Percentiles rank a stretch among this genome's conserved stretches.
These are phyloP conservation scores for Leptothorax acervorum DNA, from an alignment of 2,888 invertebrate species.

Conservation along the genomic window DNA sequence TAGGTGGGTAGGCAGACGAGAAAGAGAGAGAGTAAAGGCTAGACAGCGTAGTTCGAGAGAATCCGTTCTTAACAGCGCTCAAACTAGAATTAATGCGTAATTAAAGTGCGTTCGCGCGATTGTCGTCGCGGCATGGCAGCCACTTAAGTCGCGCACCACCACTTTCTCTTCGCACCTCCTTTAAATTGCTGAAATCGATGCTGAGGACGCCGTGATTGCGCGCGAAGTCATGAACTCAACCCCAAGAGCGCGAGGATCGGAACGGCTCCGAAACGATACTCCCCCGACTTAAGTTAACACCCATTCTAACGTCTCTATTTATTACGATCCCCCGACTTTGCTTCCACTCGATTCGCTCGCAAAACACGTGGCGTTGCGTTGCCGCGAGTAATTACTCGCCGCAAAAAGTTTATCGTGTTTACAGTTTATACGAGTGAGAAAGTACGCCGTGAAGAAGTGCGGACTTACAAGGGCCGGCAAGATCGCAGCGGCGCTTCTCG, in stretches of 20 bases:
- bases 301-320: conserved; percentile 23
- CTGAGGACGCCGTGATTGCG: conserved; percentile 56
- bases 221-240: conserved; percentile 5
- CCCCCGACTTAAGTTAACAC: conserved; percentile 1
- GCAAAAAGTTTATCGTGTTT: conserved; percentile 64
- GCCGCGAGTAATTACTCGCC: conserved; percentile 68
- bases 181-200: conserved; percentile 67
- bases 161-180: conserved; percentile 41
- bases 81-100: conserved; percentile 80
- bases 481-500: conserved; percentile 42
- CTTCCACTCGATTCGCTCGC: background rate
- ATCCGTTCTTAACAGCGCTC: conserved; percentile 75
- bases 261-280: background rate
- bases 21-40: conserved; percentile 47
- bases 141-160: conserved; percentile 64
- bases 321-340: background rate
- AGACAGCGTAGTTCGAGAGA: conserved; percentile 64
- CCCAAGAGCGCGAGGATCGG: background rate
- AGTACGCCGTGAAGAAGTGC: conserved; percentile 46
- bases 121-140: conserved; percentile 73
- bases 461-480: conserved; percentile 27
- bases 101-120: conserved; percentile 77
- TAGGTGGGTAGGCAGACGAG: conserved; percentile 67
- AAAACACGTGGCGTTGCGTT: conserved; percentile 58
- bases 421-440: conserved; percentile 66